Base-by-base conservation (phyloP, 2,888 invertebrate species). In the Melanostoma mellinum region DNA sequence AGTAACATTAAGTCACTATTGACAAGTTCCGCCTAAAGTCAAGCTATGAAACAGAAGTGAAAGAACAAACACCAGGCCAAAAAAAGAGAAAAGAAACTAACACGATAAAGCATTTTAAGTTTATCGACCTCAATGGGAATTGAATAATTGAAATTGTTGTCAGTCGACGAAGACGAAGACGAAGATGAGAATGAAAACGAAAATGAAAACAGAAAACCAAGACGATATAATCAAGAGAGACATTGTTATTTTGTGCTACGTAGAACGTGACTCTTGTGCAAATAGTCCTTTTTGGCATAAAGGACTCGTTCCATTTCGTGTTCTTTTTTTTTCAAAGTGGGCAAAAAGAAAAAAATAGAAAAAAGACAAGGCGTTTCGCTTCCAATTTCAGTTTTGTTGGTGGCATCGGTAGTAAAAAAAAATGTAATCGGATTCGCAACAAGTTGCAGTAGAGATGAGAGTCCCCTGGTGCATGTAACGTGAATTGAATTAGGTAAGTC, bases 121-220 rank as follows among this genome's bases (percentile, higher is more conserved):
- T 46, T 46, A 46, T 46, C 44, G 44, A 46, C 44, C 44, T 46
- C 44, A 46, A n/a, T 46, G 44, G 44, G 44, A 46, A 46, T 46
- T 46, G 44, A 46, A 46, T 46, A 46, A 46, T 46, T 46, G 44
- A 46, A 46, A 46, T 10, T 46, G 10, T 10, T 46, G 44, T 4
- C 20, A 20, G 20, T 20, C 20, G 20, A 20, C 20, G 20, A 20
- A 20, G 20, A 10, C n/a, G 42, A 42, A 42, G 3, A 42, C 42
- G 9, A 42, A 3, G 42, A 42, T n/a, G 42, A 42, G 3, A 42
- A 3, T 42, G 42, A 8, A 6, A 8, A 8, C 42, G 8, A 42
- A 9, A n/a, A 8, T n/a, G 5, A 1, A 9, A n/a, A 8, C 9
- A 6, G 42, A 42, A 6, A 8, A 42, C 44, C 10, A 42, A n/a